These are phyloP conservation scores for Patiria pectinifera DNA, from an alignment of 53 echinoderm and acorn worm genomes.

Conservation along the genomic window DNA sequence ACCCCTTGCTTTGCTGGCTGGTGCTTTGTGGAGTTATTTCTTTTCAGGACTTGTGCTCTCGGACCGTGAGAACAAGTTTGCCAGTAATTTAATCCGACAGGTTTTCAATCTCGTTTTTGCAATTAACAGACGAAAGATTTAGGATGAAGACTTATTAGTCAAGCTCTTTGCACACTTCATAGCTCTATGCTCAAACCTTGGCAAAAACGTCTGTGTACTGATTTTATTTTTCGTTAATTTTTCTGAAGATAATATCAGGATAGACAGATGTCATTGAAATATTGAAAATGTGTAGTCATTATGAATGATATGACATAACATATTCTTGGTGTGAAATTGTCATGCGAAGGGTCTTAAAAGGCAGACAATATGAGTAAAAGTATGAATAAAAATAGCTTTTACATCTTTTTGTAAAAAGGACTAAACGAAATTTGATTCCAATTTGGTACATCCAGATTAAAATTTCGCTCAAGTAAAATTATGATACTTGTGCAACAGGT, in stretches of 20 bases:
- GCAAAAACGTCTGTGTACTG: neutral
- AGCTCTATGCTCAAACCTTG: neutral
- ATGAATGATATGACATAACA: too few relatives aligned
- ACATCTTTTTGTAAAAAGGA: too few relatives aligned
- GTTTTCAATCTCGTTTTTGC: neutral
- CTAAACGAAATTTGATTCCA: too few relatives aligned
- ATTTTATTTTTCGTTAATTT: neutral
- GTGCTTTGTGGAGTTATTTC: neutral
- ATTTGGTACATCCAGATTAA: too few relatives aligned
- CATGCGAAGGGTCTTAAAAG: neutral
- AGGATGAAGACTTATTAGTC: neutral
- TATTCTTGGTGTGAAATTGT: neutral
- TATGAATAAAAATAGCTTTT: too few relatives aligned
- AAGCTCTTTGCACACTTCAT: neutral
- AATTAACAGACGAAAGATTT: neutral
- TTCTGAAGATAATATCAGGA: neutral
- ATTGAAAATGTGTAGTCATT: too few relatives aligned
- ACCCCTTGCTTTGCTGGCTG: neutral
- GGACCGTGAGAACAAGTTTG: neutral
- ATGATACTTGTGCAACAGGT: neutral
- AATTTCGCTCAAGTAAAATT: too few relatives aligned
- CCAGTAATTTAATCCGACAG: neutral
- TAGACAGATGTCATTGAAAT: too few relatives aligned
- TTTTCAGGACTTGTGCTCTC: neutral
- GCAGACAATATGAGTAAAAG: too few relatives aligned